Percentiles rank a stretch among this genome's conserved stretches.
Evolutionary conservation across 1,140 invertebrate genomes (phyloP).

Genomic region (Octopus sinensis): DNA sequence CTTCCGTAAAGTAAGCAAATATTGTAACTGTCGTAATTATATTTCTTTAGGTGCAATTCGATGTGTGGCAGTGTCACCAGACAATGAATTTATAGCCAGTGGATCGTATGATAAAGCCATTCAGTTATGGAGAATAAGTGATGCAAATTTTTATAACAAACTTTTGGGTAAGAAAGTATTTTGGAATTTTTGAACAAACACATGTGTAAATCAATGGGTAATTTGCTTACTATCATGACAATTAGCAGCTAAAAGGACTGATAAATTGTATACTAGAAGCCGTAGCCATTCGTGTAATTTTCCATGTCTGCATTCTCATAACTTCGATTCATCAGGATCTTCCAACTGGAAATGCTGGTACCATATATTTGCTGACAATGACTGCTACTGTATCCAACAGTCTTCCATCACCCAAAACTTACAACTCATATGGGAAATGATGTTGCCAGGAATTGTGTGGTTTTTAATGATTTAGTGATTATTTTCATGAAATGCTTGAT

Average conservation of each 20-base stretch:
- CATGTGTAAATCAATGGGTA: neutral
- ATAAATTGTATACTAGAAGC: neutral
- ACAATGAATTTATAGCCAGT: slow-evolving; percentile 52
- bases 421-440: no score
- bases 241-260: neutral
- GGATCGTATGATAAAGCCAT: slow-evolving; percentile 52
- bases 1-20: no score
- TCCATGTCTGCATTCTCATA: neutral
- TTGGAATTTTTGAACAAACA: neutral
- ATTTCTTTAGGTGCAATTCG: slow-evolving; percentile 46
- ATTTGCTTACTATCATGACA: neutral
- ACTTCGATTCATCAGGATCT: no score
- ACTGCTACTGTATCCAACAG: no score
- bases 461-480: neutral
- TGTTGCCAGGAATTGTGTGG: neutral
- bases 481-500: no score
- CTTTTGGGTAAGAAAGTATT: neutral
- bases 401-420: no score
- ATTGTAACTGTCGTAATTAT: neutral
- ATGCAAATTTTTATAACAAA: neutral
- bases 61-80: slow-evolving; percentile 46
- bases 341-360: no score
- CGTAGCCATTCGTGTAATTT: neutral
- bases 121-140: neutral
- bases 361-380: no score